Evolutionary conservation across 2,113 vertebrate genomes (phyloP).

Genomic region (Anguilla japonica): DNA sequence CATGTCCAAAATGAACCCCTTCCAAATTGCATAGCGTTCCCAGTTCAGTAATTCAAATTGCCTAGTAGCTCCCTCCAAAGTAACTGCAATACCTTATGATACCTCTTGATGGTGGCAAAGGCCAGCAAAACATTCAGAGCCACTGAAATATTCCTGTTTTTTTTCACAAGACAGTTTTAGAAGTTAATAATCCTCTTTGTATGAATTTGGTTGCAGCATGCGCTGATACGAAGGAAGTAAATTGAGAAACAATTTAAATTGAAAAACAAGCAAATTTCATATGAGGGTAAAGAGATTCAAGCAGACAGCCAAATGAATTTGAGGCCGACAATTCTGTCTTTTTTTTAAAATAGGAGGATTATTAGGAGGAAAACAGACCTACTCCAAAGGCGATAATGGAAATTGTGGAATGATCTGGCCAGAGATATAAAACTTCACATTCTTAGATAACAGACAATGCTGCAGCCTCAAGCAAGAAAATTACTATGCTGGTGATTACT

Average conservation of each 20-base stretch:
- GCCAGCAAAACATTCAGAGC: not conserved
- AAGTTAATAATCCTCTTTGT: no score
- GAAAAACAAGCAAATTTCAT: slow-evolving; percentile 2
- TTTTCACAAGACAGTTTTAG: no score
- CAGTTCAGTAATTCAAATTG: not conserved
- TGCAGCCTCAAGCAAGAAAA: not conserved
- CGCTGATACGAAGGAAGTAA: not conserved
- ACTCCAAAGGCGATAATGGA: not conserved
- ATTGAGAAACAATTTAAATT: not conserved
- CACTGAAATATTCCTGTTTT: not conserved
- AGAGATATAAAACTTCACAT: not conserved
- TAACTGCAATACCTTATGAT: not conserved
- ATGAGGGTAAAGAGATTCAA: not conserved
- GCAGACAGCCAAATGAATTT: not conserved
- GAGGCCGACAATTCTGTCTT: not conserved
- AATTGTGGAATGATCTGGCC: not conserved
- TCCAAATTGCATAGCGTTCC: no score
- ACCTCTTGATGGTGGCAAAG: not conserved
- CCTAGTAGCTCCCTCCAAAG: not conserved
- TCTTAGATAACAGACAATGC: not conserved
- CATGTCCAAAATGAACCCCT: not conserved
- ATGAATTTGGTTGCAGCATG: not conserved
- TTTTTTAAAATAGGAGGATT: not conserved
- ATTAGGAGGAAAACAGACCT: not conserved
- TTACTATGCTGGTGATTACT: not conserved